phyloP scores from a whole-genome alignment of 2,888 invertebrate genomes.

The Drosophila quinaria region DNA sequence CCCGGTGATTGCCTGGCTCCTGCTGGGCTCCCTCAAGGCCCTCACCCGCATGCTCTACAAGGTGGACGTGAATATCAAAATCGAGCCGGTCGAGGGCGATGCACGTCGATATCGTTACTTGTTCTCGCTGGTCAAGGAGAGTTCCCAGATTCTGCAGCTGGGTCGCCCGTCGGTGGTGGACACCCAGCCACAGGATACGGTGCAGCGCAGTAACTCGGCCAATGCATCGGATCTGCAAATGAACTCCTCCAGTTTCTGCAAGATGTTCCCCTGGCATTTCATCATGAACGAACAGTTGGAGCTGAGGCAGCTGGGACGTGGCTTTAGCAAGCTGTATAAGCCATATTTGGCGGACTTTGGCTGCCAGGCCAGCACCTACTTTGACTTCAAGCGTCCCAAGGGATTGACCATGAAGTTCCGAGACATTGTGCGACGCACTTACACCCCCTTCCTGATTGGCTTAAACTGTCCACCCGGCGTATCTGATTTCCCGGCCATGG shows the following conservation, averaged over 20 bases:
- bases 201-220: slow-evolving; percentile 83
- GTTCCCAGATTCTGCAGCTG: slow-evolving; percentile 54
- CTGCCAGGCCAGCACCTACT: slow-evolving; percentile 91
- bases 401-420: slow-evolving; percentile 92
- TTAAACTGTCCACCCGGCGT: slow-evolving; percentile 88
- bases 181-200: slow-evolving; percentile 67
- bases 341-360: slow-evolving; percentile 90
- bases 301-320: slow-evolving; percentile 94
- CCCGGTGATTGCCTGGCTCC: slow-evolving; percentile 91
- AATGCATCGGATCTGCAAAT: slow-evolving; percentile 89
- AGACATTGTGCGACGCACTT: slow-evolving; percentile 93
- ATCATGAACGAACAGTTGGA: slow-evolving; percentile 95
- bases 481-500: slow-evolving; percentile 89
- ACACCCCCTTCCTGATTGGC: slow-evolving; percentile 94
- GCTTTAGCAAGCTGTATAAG: slow-evolving; percentile 94
- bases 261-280: slow-evolving; percentile 99
- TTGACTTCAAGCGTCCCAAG: slow-evolving; percentile 92
- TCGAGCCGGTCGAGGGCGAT: slow-evolving; percentile 86
- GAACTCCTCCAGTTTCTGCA: slow-evolving; percentile 95
- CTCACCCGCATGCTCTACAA: slow-evolving; percentile 91
- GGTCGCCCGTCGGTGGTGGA: slow-evolving; percentile 72
- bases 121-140: slow-evolving; percentile 83
- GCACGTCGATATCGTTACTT: slow-evolving; percentile 85
- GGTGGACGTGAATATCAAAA: slow-evolving; percentile 90
- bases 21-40: slow-evolving; percentile 92